phyloP scores from a whole-genome alignment of 2,113 vertebrate species.

The Mirza zaza region DNA sequence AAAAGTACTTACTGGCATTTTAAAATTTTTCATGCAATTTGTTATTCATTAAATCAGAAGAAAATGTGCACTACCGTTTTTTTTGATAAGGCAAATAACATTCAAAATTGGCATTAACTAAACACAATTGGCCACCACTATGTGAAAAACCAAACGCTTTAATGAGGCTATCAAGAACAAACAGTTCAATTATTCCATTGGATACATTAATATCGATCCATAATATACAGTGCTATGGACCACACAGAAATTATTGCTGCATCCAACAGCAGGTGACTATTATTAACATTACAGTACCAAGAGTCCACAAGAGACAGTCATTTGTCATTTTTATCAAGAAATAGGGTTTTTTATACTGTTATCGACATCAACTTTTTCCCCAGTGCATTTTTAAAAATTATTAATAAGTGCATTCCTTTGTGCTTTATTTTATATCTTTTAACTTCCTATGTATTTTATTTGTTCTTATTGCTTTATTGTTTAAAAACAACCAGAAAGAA shows the following conservation, averaged over 20 bases:
- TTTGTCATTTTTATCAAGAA: conserved; percentile 87
- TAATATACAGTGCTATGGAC: conserved; percentile 89
- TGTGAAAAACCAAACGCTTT: conserved; percentile 89
- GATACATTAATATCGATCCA: conserved; percentile 89
- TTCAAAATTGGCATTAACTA: conserved; percentile 56
- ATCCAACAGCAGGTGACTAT: conserved; percentile 87
- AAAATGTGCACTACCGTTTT: neutral
- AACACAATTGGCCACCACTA: conserved; percentile 79
- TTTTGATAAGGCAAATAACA: conserved; percentile 34
- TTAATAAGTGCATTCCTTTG: conserved; percentile 88
- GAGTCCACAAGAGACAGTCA: conserved; percentile 87
- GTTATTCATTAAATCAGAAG: conserved; percentile 47
- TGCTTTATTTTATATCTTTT: conserved; percentile 84
- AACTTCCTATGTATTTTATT: conserved; percentile 83
- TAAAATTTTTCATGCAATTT: neutral
- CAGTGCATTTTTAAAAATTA: conserved; percentile 88
- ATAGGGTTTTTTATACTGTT: conserved; percentile 84
- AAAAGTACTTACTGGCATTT: conserved; percentile 10
- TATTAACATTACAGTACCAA: conserved; percentile 91
- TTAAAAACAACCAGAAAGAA: conserved; percentile 84
- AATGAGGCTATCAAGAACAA: conserved; percentile 90
- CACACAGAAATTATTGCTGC: conserved; percentile 88
- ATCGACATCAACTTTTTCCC: conserved; percentile 85
- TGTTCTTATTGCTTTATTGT: conserved; percentile 88
- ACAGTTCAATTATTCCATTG: conserved; percentile 87